Evolutionary conservation across 2,797 vertebrate species (phyloP).

Genomic region (Siniperca obscura): DNA sequence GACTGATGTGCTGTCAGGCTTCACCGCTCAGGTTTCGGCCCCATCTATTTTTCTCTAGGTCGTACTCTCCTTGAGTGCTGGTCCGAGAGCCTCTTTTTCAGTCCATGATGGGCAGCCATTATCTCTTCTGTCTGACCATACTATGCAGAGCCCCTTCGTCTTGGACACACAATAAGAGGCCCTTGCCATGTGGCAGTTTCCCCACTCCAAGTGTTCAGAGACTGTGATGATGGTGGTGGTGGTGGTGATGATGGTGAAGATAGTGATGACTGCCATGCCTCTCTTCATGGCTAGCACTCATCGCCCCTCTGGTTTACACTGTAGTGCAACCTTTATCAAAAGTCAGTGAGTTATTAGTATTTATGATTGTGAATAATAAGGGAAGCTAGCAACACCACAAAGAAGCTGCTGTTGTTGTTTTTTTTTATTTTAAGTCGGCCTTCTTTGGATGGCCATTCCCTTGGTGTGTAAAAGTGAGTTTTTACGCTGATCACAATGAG

Average conservation of each 20-base stretch:
- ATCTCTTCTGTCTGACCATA: conserved; percentile 61
- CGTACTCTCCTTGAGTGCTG: conserved; percentile 51
- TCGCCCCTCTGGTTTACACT: conserved; percentile 74
- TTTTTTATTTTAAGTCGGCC: conserved; percentile 50
- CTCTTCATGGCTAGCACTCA: conserved; percentile 42
- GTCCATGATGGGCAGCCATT: conserved; percentile 46
- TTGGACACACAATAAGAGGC: conserved; percentile 45
- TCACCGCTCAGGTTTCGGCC: conserved; percentile 74
- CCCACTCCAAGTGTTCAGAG: conserved; percentile 74
- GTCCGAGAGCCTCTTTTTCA: conserved; percentile 53
- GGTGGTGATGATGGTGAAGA: conserved; percentile 15
- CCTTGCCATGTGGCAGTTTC: conserved; percentile 56
- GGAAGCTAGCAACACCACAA: conserved; percentile 80
- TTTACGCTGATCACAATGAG: conserved; percentile 79
- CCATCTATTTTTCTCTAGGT: conserved; percentile 29
- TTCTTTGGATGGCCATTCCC: conserved; percentile 76
- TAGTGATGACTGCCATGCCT: conserved; percentile 39
- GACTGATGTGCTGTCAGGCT: conserved; percentile 66
- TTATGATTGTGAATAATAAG: conserved; percentile 82
- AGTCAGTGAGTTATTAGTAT: conserved; percentile 73
- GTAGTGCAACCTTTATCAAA: conserved; percentile 77
- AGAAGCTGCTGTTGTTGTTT: conserved; percentile 78
- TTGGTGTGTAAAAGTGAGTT: conserved; percentile 74
- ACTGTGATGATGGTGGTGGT: conserved; percentile 57
- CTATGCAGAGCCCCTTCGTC: conserved; percentile 76